A percentile compares a stretch with the other conserved stretches of the same genome.
Evolutionary conservation across 2,888 invertebrate genomes (phyloP).

Genomic region (Tinea trinotella): DNA sequence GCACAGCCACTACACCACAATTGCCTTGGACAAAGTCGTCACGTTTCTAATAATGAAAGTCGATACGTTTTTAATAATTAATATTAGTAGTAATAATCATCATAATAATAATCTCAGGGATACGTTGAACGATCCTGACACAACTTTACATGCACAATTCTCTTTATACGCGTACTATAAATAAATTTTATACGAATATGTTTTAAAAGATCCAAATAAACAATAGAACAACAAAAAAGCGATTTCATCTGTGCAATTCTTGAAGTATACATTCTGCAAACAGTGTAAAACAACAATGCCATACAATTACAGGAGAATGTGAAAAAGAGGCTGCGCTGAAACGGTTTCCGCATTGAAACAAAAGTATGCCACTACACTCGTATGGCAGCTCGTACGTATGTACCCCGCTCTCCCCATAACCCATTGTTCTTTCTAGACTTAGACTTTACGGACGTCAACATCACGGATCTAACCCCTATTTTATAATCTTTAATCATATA

Average conservation of each 20-base stretch:
- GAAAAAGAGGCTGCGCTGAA: constrained; percentile 9
- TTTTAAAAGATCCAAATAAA: background rate
- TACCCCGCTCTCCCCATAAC: background rate
- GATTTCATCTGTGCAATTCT: background rate
- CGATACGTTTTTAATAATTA: too few species aligned
- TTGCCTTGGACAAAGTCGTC: too few species aligned
- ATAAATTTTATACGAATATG: too few species aligned
- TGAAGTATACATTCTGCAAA: background rate
- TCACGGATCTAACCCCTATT: background rate
- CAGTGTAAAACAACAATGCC: constrained; percentile 3
- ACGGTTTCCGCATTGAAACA: constrained; percentile 11
- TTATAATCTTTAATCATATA: too few species aligned
- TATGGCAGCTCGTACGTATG: background rate
- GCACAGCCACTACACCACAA: too few species aligned
- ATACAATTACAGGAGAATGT: background rate
- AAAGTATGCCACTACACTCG: constrained; percentile 9
- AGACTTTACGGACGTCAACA: background rate
- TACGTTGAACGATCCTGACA: too few species aligned
- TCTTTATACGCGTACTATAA: too few species aligned
- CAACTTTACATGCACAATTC: too few species aligned
- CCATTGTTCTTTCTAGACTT: constrained; percentile 2
- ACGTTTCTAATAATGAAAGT: too few species aligned
- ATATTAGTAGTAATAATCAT: too few species aligned
- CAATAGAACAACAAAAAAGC: background rate
- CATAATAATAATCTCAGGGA: too few species aligned